phyloP scores from a whole-genome alignment of 2,888 invertebrate genomes.

The Tyria jacobaeae region DNA sequence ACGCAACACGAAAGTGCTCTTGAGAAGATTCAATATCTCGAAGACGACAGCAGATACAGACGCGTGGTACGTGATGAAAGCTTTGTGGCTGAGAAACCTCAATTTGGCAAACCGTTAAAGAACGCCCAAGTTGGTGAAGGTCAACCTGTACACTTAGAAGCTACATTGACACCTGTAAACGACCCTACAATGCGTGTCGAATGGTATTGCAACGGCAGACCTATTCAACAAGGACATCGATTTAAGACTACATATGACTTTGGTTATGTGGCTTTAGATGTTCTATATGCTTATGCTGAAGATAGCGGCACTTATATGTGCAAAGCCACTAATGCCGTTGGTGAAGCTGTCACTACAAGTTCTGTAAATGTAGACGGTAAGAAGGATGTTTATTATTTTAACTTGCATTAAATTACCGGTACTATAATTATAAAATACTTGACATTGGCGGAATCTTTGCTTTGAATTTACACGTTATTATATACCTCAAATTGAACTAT shows the following conservation, averaged over 20 bases:
- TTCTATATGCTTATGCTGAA: conserved; percentile 98
- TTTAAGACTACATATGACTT: conserved; percentile 99
- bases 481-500: no score
- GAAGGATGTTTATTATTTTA: conserved; percentile 48
- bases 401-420: no score
- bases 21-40: conserved; percentile 96
- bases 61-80: conserved; percentile 91
- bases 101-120: conserved; percentile 95
- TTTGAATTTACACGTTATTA: no score
- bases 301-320: conserved; percentile 99
- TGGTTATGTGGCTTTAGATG: conserved; percentile 98
- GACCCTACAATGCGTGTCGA: conserved; percentile 99
- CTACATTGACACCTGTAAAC: conserved; percentile 97
- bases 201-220: conserved; percentile 98
- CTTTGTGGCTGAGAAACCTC: conserved; percentile 93
- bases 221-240: conserved; percentile 96
- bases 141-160: conserved; percentile 95
- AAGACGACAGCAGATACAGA: conserved; percentile 93
- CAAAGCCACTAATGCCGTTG: conserved; percentile 97
- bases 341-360: conserved; percentile 97
- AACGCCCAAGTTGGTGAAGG: conserved; percentile 95
- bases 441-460: no score
- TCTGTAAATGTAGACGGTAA: conserved; percentile 94
- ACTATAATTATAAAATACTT: no score
- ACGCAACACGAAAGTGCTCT: conserved; percentile 97